Evolutionary conservation across 2,113 vertebrate species (phyloP).

Genomic region (Conger conger): DNA sequence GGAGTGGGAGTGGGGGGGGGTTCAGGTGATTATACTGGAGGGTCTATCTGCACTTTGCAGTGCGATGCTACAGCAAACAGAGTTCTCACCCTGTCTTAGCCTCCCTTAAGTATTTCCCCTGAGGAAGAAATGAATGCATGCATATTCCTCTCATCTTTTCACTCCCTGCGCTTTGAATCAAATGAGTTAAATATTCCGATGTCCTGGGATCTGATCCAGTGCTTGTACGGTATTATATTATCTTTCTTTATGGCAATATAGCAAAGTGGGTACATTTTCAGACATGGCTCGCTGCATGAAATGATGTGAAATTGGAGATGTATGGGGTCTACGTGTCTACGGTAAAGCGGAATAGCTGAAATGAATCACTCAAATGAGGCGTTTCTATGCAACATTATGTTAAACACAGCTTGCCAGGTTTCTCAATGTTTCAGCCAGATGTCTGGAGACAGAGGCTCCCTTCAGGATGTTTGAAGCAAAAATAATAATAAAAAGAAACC

Average conservation of each 20-base stretch:
- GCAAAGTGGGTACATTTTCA: neutral
- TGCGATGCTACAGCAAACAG: neutral
- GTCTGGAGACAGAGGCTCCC: neutral
- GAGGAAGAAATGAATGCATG: neutral
- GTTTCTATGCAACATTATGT: neutral
- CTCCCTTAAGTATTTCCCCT: neutral
- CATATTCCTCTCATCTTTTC: neutral
- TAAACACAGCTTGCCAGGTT: neutral
- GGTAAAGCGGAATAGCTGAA: neutral
- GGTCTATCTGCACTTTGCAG: neutral
- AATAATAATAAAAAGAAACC: neutral
- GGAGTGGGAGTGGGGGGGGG: neutral
- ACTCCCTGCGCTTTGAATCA: neutral
- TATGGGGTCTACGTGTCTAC: neutral
- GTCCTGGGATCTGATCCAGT: neutral
- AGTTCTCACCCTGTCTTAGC: neutral
- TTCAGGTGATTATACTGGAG: neutral
- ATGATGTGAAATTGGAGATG: neutral
- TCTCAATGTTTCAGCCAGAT: neutral
- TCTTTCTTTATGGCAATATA: neutral
- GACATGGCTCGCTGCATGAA: neutral
- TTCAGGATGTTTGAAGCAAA: neutral
- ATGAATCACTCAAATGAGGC: neutral
- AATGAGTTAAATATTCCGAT: neutral
- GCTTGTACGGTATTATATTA: neutral